A percentile compares a stretch with the other conserved stretches of the same genome.
These are phyloP conservation scores for Rhorus exstirpatorius DNA, from an alignment of 2,888 invertebrate genomes.

Conservation along the genomic window DNA sequence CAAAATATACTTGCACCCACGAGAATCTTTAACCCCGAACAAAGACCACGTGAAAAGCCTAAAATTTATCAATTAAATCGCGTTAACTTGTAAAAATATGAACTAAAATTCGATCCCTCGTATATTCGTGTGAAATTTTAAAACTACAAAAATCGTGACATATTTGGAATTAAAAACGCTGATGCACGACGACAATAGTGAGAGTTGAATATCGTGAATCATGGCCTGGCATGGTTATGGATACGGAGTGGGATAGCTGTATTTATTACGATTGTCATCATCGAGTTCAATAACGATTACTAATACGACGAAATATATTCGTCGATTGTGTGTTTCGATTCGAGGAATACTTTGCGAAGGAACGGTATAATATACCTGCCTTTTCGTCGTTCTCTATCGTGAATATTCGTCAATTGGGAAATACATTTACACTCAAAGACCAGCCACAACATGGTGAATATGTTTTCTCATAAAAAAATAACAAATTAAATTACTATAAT, in stretches of 20 bases:
- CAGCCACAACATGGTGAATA: constrained; percentile 26
- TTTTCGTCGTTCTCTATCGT: not conserved
- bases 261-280: constrained; percentile 48
- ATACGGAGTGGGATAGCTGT: constrained; percentile 57
- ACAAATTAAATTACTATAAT: no score
- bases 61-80: not conserved
- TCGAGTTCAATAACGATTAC: constrained; percentile 34
- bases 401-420: no score
- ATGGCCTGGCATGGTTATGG: constrained; percentile 67
- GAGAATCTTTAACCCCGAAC: constrained; percentile 32
- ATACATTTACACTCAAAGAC: no score
- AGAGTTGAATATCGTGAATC: constrained; percentile 58
- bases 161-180: constrained; percentile 24
- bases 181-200: constrained; percentile 9
- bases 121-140: not conserved
- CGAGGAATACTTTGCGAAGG: constrained; percentile 1
- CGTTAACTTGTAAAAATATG: not conserved
- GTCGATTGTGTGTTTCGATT: not conserved
- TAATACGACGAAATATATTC: not conserved
- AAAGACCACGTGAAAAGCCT: not conserved
- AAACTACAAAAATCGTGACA: constrained; percentile 1
- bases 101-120: not conserved
- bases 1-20: constrained; percentile 54
- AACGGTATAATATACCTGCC: not conserved
- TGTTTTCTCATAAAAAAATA: no score